Percentiles rank a stretch among this genome's conserved stretches.
Evolutionary conservation across 2,888 invertebrate species (phyloP).

Genomic region (Diloba caeruleocephala): DNA sequence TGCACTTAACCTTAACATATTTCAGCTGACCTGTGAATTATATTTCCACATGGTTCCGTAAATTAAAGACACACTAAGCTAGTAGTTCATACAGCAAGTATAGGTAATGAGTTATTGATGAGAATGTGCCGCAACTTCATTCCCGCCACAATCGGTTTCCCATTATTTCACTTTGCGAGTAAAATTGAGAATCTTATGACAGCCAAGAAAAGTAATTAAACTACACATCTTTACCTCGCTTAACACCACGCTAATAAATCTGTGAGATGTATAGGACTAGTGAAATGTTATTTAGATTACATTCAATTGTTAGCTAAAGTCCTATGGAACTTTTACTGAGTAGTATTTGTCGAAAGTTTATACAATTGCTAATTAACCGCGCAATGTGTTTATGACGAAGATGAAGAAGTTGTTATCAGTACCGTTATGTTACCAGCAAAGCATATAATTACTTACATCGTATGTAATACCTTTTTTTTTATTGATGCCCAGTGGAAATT

Average conservation of each 20-base stretch:
- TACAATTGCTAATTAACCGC: too few relatives aligned
- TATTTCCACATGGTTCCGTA: slow-evolving; percentile 10
- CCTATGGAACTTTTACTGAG: too few relatives aligned
- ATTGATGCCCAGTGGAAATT: too few relatives aligned
- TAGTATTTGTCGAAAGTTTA: too few relatives aligned
- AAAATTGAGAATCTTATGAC: background rate
- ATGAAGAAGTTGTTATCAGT: too few relatives aligned
- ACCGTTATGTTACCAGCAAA: too few relatives aligned
- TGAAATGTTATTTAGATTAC: too few relatives aligned
- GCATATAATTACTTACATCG: too few relatives aligned
- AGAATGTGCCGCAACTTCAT: slow-evolving; percentile 4
- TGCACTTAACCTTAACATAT: slow-evolving; percentile 32
- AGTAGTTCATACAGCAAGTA: background rate
- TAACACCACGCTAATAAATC: background rate
- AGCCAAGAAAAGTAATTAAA: background rate
- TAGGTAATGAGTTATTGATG: slow-evolving; percentile 6
- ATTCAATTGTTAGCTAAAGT: too few relatives aligned
- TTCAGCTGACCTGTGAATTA: slow-evolving; percentile 37
- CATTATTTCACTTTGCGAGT: background rate
- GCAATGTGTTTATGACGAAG: too few relatives aligned
- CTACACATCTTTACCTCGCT: background rate
- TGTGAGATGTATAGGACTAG: too few relatives aligned
- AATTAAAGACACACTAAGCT: slow-evolving; percentile 11
- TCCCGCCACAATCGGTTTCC: background rate
- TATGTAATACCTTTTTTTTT: too few relatives aligned